A percentile compares a stretch with the other conserved stretches of the same genome.
Evolutionary conservation across 2,113 vertebrate genomes (phyloP).

Genomic region (Nansenia antarctica): DNA sequence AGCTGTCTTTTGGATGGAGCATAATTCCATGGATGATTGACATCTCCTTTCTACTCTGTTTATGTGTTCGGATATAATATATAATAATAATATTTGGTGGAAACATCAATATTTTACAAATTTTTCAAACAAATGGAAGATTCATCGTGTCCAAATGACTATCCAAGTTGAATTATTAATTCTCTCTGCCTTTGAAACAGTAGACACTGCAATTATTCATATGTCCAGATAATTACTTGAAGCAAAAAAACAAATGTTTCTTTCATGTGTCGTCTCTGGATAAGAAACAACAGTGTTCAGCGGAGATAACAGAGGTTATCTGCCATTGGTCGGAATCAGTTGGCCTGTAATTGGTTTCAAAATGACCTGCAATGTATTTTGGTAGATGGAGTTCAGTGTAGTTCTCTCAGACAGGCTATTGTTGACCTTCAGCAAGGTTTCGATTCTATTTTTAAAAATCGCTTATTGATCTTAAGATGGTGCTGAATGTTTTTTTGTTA

Average conservation of each 20-base stretch:
- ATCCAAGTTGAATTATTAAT: constrained; percentile 37
- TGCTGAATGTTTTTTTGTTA: no score
- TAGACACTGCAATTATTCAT: constrained; percentile 32
- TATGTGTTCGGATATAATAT: constrained; percentile 27
- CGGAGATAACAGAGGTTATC: no score
- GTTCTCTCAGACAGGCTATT: no score
- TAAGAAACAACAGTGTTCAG: no score
- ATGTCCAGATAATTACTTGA: constrained; percentile 37
- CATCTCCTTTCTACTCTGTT: constrained; percentile 23
- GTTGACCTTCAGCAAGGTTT: no score
- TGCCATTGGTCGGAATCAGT: not conserved
- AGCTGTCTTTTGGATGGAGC: constrained; percentile 3
- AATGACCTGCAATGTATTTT: no score
- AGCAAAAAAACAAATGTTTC: not conserved
- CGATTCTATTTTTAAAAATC: no score
- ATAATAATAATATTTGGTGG: no score
- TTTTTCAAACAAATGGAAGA: constrained; percentile 40
- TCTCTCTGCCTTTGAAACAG: constrained; percentile 36
- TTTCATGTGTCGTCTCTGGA: not conserved
- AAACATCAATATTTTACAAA: constrained; percentile 40
- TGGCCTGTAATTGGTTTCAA: not conserved
- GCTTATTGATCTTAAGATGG: no score
- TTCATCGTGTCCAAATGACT: constrained; percentile 30
- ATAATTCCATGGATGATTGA: constrained; percentile 35
- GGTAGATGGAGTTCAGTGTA: no score